phyloP scores from a whole-genome alignment of 2,113 vertebrate genomes.

The Lipotes vexillifer region DNA sequence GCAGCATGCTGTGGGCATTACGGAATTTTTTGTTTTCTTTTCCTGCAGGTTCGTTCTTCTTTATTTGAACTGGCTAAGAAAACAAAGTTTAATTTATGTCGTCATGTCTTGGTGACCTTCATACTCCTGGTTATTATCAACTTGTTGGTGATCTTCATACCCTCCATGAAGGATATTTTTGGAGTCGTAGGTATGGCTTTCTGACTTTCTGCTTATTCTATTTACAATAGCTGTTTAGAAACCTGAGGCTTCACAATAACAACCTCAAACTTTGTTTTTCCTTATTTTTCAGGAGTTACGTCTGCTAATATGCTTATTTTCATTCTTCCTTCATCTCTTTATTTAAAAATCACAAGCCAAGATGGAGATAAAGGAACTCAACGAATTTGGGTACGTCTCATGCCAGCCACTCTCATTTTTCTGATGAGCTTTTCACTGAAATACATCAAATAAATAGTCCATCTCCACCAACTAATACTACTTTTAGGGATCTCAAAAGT shows the following conservation, averaged over 20 bases:
- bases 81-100: slow-evolving; percentile 81
- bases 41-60: slow-evolving; percentile 83
- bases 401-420: background rate
- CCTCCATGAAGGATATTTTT: slow-evolving; percentile 86
- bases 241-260: background rate
- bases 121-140: slow-evolving; percentile 81
- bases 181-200: slow-evolving; percentile 84
- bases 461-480: background rate
- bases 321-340: slow-evolving; percentile 85
- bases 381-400: slow-evolving; percentile 82
- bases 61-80: slow-evolving; percentile 83
- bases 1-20: background rate
- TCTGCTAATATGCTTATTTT: slow-evolving; percentile 89
- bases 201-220: slow-evolving; percentile 11
- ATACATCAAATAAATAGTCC: background rate
- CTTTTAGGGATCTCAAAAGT: background rate
- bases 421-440: slow-evolving; percentile 5
- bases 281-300: slow-evolving; percentile 81
- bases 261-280: background rate
- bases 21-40: background rate
- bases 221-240: background rate
- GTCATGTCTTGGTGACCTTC: slow-evolving; percentile 78
- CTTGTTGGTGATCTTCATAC: slow-evolving; percentile 85
- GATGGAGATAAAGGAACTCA: slow-evolving; percentile 80
- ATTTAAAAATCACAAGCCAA: slow-evolving; percentile 84